These are phyloP conservation scores for Euthynnus affinis DNA, from an alignment of 2,797 vertebrate species.

Conservation along the genomic window DNA sequence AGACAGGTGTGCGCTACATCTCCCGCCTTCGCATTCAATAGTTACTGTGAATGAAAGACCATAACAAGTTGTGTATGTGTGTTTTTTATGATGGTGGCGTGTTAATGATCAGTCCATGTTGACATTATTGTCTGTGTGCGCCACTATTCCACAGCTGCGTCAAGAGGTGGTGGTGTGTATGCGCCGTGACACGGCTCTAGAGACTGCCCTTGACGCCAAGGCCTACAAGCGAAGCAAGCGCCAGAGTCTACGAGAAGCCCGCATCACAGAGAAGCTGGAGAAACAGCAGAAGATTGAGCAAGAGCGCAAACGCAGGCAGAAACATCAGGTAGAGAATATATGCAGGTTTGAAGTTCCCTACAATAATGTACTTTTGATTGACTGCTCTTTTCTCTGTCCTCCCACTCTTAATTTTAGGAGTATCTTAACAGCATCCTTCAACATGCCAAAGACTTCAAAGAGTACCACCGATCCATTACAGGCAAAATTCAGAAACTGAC, in stretches of 20 bases:
- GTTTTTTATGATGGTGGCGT: neutral
- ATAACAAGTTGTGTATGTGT: neutral
- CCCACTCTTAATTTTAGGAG: constrained; percentile 84
- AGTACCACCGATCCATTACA: constrained; percentile 95
- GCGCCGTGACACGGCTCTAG: constrained; percentile 95
- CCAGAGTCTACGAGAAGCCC: constrained; percentile 94
- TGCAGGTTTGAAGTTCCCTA: neutral
- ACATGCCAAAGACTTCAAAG: constrained; percentile 99
- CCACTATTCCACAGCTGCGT: constrained; percentile 85
- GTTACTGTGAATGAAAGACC: neutral
- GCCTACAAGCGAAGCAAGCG: constrained; percentile 98
- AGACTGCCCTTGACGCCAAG: constrained; percentile 96
- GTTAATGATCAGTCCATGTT: neutral
- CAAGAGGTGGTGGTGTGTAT: constrained; percentile 99
- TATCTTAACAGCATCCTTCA: constrained; percentile 99
- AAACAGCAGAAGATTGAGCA: constrained; percentile 99
- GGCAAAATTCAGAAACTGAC: constrained; percentile 97
- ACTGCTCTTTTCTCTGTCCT: neutral
- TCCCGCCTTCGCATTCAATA: neutral
- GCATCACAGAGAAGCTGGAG: constrained; percentile 98
- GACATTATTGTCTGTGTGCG: neutral
- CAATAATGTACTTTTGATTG: neutral
- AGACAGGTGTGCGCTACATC: constrained; percentile 87
- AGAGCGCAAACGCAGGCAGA: constrained; percentile 96
- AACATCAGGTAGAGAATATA: constrained; percentile 90